Evolutionary conservation across 2,797 vertebrate genomes (phyloP).

Genomic region (Nasua narica): DNA sequence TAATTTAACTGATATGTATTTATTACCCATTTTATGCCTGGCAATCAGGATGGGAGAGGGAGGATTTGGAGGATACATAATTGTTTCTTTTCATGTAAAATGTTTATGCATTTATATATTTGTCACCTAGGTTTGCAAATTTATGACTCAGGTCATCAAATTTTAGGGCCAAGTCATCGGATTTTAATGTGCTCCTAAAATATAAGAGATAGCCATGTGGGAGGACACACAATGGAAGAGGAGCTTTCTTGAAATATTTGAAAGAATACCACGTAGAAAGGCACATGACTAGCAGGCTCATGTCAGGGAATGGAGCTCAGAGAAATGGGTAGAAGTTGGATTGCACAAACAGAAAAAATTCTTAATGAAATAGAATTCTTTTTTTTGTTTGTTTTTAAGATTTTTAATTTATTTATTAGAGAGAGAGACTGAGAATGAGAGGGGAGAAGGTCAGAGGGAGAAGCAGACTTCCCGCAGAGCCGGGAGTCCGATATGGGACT

Average conservation of each 20-base stretch:
- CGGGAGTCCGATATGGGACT: too few relatives aligned
- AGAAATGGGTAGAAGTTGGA: not conserved
- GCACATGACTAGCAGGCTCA: not conserved
- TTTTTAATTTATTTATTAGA: too few relatives aligned
- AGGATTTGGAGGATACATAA: not conserved
- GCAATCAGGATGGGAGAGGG: not conserved
- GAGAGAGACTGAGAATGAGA: too few relatives aligned
- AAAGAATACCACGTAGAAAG: not conserved
- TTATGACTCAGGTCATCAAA: not conserved
- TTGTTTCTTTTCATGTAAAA: not conserved
- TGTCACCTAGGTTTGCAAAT: not conserved
- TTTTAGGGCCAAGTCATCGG: not conserved
- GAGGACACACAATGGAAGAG: not conserved
- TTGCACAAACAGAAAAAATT: not conserved
- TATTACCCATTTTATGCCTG: not conserved
- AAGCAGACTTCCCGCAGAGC: too few relatives aligned
- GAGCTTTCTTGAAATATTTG: slow-evolving; percentile 19
- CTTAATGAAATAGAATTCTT: not conserved
- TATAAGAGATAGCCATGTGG: not conserved
- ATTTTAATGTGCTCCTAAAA: not conserved
- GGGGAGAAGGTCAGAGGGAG: too few relatives aligned
- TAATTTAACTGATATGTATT: slow-evolving; percentile 16
- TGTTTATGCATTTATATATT: not conserved
- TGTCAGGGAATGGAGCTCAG: not conserved
- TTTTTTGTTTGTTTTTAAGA: too few relatives aligned